Conservation (phyloP, 30 jellyfish, hydroid and myxozoan genomes). For the Turritopsis rubra region DNA sequence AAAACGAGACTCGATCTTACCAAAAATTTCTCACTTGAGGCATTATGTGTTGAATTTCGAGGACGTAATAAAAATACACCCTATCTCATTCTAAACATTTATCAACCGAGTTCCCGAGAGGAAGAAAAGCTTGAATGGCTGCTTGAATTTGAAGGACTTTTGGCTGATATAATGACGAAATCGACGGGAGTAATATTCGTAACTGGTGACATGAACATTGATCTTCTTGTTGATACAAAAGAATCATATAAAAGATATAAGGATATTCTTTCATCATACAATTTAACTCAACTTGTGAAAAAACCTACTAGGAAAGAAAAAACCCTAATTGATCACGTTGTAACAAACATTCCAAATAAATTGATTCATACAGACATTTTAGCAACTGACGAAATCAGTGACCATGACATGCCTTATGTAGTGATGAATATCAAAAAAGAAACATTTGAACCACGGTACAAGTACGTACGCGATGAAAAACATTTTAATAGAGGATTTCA, state of each 20-base stretch:
- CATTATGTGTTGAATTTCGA: slow-evolving; percentile 44
- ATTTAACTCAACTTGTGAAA: slow-evolving; percentile 37
- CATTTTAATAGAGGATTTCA: background rate
- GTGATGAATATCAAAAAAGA: slow-evolving; percentile 11
- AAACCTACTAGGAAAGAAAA: slow-evolving; percentile 39
- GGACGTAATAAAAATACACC: slow-evolving; percentile 52
- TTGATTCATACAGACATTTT: slow-evolving; percentile 21
- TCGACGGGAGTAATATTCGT: slow-evolving; percentile 23
- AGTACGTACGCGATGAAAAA: background rate
- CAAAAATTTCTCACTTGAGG: slow-evolving; percentile 37
- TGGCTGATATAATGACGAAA: slow-evolving; percentile 9
- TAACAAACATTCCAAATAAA: slow-evolving; percentile 26
- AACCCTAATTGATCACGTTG: slow-evolving; percentile 56
- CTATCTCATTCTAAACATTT: background rate
- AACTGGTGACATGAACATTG: slow-evolving; percentile 54
- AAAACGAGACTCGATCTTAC: slow-evolving; percentile 43
- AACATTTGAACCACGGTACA: background rate
- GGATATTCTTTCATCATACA: slow-evolving; percentile 33
- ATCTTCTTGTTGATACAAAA: slow-evolving; percentile 14
- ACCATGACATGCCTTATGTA: slow-evolving; percentile 37
- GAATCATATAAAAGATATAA: slow-evolving; percentile 18
- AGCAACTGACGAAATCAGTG: slow-evolving; percentile 31
- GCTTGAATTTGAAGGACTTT: background rate
- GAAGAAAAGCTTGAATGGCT: background rate
- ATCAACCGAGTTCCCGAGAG: background rate